Base-by-base conservation (phyloP, 2,888 invertebrate species). In the Camptogramma bilineatum region DNA sequence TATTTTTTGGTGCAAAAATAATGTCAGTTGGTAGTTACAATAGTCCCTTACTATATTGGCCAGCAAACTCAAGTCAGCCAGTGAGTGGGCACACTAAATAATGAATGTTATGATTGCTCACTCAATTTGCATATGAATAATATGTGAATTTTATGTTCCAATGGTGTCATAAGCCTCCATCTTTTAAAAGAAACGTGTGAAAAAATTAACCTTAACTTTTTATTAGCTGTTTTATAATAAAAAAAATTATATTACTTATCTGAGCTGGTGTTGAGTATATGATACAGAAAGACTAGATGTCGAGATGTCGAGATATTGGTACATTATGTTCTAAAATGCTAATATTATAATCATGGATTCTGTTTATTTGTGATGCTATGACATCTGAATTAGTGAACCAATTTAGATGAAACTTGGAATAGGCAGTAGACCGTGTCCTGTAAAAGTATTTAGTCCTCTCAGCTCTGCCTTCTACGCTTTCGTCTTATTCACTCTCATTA, bases 71-170 rank as follows among this genome's bases (percentile, higher is more conserved):
- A 17, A 64, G 28, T 42, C 44, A 68, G 70, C 74, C 72, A 75
- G 17, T 50, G 48, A 80, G 80, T 80, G 79, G 81, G 79, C 80
- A 81, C 81, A 82, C 83, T 80, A 83, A 86, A 84, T 71, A 82
- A 84, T 80, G 85, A 83, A 85, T 86, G 84, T 85, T 88, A 86
- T 86, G 85, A 85, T 87, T 87, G 85, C 82, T 85, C 84, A 83
- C 75, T 76, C 84, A 85, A 89, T 90, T 89, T 88, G 83, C 87
- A 88, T 89, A 83, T 57, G 82, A 86, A 86, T 88, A 87, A 84
- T 83, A 83, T 82, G 77, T 71, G 80, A 80, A 85, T 83, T 90
- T 88, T 88, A 88, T 87, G 81, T 78, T 80, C 76, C 69, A 81
- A 84, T 85, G 84, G 83, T 86, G 83, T 87, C 86, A 89, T 81